These are phyloP conservation scores for Hafferia zeledoni DNA, from an alignment of 2,797 vertebrate species.

Conservation along the genomic window DNA sequence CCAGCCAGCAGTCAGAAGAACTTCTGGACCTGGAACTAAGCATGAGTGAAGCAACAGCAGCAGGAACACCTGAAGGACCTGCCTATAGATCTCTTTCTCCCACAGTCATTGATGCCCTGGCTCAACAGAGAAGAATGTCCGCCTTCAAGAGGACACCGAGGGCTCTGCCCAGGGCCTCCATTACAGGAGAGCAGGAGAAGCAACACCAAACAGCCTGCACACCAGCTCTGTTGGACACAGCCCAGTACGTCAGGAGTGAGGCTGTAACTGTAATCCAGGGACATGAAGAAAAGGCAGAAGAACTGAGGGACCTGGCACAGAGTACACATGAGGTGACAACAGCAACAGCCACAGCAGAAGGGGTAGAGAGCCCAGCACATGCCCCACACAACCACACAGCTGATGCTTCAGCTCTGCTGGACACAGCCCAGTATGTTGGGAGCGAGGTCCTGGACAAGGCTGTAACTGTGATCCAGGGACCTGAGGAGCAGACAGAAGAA, in stretches of 20 bases:
- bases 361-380: not conserved
- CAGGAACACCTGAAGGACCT: not conserved
- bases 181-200: not conserved
- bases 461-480: not conserved
- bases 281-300: not conserved
- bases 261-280: too few species aligned
- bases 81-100: not conserved
- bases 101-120: not conserved
- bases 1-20: not conserved
- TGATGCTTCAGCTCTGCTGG: accelerated
- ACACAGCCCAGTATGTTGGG: not conserved
- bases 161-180: not conserved
- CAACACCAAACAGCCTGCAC: too few species aligned
- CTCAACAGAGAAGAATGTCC: accelerated
- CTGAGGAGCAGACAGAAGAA: not conserved
- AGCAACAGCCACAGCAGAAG: not conserved
- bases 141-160: not conserved
- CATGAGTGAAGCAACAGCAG: not conserved
- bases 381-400: too few species aligned
- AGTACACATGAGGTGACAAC: not conserved
- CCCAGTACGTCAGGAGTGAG: not conserved
- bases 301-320: too few species aligned
- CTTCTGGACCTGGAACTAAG: accelerated
- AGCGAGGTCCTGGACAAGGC: not conserved
- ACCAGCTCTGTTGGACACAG: accelerated